Evolutionary conservation across 1,140 invertebrate species (phyloP).

Genomic region (Trichomalopsis sarcophagae): DNA sequence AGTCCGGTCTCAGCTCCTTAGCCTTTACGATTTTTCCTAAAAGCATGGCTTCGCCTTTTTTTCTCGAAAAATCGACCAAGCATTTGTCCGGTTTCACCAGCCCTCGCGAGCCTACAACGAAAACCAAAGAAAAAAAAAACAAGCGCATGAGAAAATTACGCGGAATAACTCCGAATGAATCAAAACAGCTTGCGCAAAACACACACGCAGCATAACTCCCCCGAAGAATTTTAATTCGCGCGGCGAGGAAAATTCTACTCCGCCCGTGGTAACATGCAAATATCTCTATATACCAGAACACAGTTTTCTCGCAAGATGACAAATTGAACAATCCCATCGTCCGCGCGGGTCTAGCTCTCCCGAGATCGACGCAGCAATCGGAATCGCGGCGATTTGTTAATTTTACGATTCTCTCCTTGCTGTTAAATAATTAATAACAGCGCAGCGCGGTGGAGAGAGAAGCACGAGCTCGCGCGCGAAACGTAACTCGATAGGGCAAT

Average conservation of each 20-base stretch:
- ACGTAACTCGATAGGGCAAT: constrained; percentile 48
- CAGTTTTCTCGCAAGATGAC: neutral
- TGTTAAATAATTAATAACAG: constrained; percentile 45
- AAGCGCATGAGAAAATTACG: neutral
- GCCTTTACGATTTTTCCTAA: neutral
- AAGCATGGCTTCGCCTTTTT: neutral
- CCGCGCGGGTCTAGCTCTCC: neutral
- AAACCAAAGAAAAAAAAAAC: too few species aligned
- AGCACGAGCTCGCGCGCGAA: neutral
- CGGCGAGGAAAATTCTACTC: too few species aligned
- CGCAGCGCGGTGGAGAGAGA: neutral
- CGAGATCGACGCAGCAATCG: neutral
- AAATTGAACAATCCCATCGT: neutral
- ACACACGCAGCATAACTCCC: too few species aligned
- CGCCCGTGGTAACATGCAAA: neutral
- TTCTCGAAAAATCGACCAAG: neutral
- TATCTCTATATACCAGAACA: neutral
- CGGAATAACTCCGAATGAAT: neutral
- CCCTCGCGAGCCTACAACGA: too few species aligned
- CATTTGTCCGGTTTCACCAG: too few species aligned
- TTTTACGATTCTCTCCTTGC: constrained; percentile 9
- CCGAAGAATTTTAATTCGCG: neutral
- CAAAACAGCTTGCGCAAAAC: too few species aligned
- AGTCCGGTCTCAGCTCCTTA: neutral
- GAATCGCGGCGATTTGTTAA: constrained; percentile 33